Conservation (phyloP, 2,113 vertebrate species). For the Amphiprion ocellaris region DNA sequence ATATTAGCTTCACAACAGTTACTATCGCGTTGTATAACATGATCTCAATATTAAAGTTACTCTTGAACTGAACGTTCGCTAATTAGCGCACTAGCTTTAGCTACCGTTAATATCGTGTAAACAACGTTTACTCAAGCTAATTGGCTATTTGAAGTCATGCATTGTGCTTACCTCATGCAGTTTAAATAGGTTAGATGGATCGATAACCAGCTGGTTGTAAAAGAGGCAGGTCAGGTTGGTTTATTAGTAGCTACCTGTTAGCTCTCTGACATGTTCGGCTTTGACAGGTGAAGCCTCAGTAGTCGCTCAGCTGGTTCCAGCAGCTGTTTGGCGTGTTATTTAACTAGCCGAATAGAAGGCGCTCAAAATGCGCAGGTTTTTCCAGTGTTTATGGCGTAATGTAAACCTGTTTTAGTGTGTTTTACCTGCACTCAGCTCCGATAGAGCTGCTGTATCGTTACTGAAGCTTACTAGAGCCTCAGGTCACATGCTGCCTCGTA, state of each 20-base stretch:
- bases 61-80: not conserved
- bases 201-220: not conserved
- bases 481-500: slow-evolving; percentile 79
- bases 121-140: not conserved
- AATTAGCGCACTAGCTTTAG: not conserved
- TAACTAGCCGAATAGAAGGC: rapidly evolving
- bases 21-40: not conserved
- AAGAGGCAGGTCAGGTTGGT: not conserved
- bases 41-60: not conserved
- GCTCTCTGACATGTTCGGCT: not conserved
- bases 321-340: not conserved
- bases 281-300: slow-evolving; percentile 18
- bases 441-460: slow-evolving; percentile 5
- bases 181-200: not conserved
- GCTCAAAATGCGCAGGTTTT: not conserved
- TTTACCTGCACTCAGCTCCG: not conserved
- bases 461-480: slow-evolving; percentile 46
- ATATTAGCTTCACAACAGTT: not conserved
- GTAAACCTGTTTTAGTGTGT: not conserved
- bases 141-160: not conserved
- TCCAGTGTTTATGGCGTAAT: not conserved
- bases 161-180: no score
- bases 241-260: not conserved
- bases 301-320: not conserved
- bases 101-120: not conserved